Evolutionary conservation across 1,140 invertebrate genomes (phyloP), one percentile per base, ranked within the genome.

Genomic region (Sarcophaga bullata): DNA sequence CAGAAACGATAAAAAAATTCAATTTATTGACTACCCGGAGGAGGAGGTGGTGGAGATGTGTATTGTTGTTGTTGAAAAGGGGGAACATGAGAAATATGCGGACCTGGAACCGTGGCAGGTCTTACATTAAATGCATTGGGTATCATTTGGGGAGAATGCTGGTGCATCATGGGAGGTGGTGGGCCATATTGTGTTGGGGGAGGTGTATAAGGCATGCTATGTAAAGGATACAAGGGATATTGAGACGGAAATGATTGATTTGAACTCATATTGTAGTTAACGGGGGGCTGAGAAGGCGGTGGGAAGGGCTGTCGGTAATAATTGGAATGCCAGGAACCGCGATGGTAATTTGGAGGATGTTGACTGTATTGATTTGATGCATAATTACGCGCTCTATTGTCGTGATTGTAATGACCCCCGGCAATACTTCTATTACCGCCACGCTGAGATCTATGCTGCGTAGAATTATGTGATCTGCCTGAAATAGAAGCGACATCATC

Each of bases 291-390:
- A 9, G 17, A 19, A 37, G 81, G 86, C 8, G 17, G n/a, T 47
- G 81, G 86, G 9, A 81, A 72, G 17, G 78, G 82, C 10, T 80
- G 84, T 10, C 85, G 85, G 82, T 90, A 87, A 25, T 88, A 90
- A 80, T 90, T 90, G 6, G 88, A 89, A 73, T 90, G 88, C 88
- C 88, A 90, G 78, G 88, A 89, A 54, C 87, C 86, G 0, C 88
- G 84, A 82, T 89, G 87, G 47, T 89, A 86, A 83, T 87, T 62
- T 7, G 46, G 19, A 11, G 58, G 58, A 75, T 50, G 49, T n/a
- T 62, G 52, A 46, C 52, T 5, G 68, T 15, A 50, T 11, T 68
- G 80, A 17, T 82, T 48, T 19, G 76, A 19, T 13, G 52, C 4
- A 58, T 81, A 37, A 46, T 73, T 17, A 8, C 46, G 46, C 37